Percentiles rank a stretch among this genome's conserved stretches.
Conservation (phyloP, 2,888 invertebrate genomes). For the Euclidia mi region DNA sequence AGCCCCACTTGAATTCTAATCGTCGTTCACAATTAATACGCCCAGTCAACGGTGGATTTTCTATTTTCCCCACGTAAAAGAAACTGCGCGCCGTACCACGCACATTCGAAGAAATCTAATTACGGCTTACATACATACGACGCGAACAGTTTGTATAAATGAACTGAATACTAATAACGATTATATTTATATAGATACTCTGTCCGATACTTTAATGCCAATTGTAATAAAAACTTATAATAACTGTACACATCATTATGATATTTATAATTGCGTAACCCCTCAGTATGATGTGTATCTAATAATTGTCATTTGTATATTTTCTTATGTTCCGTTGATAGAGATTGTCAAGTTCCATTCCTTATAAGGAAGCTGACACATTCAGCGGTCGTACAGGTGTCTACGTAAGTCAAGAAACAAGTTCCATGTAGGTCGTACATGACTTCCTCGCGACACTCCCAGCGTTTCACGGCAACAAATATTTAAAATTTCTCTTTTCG, state of each 20-base stretch:
- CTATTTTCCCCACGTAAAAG: constrained; percentile 90
- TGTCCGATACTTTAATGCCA: background rate
- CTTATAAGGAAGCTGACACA: constrained; percentile 62
- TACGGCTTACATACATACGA: constrained; percentile 64
- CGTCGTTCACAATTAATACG: constrained; percentile 85
- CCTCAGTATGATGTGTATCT: constrained; percentile 12
- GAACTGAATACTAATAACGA: constrained; percentile 28
- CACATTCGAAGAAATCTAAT: constrained; percentile 84
- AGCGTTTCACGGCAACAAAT: constrained; percentile 86
- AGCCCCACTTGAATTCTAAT: constrained; percentile 86
- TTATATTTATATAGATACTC: background rate
- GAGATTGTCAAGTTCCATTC: constrained; percentile 37
- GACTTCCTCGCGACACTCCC: constrained; percentile 83
- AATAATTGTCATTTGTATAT: constrained; percentile 6
- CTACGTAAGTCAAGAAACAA: constrained; percentile 73
- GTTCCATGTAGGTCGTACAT: constrained; percentile 85
- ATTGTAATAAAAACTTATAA: constrained; percentile 8
- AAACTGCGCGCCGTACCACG: constrained; percentile 82
- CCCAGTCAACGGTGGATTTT: constrained; percentile 89
- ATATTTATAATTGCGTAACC: constrained; percentile 28
- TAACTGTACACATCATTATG: constrained; percentile 12
- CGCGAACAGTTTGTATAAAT: constrained; percentile 17
- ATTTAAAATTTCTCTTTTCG: constrained; percentile 89
- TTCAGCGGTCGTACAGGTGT: constrained; percentile 58
- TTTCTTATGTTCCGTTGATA: constrained; percentile 11